phyloP scores from a whole-genome alignment of 2,797 vertebrate genomes.

The Luscinia luscinia region DNA sequence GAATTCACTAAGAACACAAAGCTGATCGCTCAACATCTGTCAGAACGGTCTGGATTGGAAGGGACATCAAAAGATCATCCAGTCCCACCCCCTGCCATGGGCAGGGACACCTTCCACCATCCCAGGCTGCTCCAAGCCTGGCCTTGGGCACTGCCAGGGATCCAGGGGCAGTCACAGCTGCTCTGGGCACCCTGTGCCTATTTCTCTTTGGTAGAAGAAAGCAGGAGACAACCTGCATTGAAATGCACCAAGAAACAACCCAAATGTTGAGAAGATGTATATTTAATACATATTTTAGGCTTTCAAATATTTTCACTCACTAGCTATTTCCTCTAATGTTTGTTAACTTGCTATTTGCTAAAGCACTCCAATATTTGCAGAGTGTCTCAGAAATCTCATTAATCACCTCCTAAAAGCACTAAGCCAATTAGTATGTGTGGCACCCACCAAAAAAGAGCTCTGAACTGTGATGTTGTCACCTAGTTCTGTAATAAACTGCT shows the following conservation, averaged over 20 bases:
- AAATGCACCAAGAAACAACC: neutral
- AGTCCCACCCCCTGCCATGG: neutral
- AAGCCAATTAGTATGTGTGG: neutral
- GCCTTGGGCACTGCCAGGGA: neutral
- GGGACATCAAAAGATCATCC: neutral
- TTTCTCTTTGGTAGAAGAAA: neutral
- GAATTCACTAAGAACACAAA: neutral
- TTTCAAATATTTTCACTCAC: neutral
- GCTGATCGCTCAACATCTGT: neutral
- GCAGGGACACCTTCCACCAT: fast-evolving
- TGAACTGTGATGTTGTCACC: neutral
- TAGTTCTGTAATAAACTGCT: neutral
- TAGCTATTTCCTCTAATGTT: neutral
- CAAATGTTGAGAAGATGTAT: neutral
- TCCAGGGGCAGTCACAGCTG: neutral
- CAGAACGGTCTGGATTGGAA: neutral
- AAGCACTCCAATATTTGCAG: neutral
- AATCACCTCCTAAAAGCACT: neutral
- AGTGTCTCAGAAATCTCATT: slow-evolving; percentile 1
- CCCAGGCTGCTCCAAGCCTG: neutral
- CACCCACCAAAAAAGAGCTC: neutral
- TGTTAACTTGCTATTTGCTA: neutral
- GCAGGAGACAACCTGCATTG: neutral
- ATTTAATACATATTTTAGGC: neutral
- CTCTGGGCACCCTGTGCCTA: neutral